Base-by-base conservation (phyloP, 2,888 invertebrate species). In the Linnaemya vulpina region DNA sequence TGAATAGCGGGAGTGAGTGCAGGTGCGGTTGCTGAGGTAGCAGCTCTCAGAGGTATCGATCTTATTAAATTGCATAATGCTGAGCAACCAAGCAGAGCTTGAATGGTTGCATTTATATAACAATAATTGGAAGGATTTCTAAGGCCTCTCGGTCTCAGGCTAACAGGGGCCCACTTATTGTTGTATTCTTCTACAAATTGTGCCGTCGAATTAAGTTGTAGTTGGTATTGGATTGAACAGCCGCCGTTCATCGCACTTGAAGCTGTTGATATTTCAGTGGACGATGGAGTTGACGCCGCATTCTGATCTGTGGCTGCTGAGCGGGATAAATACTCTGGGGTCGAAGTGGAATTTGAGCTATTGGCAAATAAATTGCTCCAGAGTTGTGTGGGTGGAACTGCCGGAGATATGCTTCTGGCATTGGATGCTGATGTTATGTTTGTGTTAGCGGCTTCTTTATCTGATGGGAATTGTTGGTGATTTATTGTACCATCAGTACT, bases 81-180 rank as follows among this genome's bases (percentile, higher is more conserved):
- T 22, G 98, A 97, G 91, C 99, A 99, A 15, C 98, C 98, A 40
- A 98, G 94, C 87, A 99, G 93, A 0, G 98, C 98, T 93, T 99
- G 98, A 46, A 99, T 93, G 87, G 98, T 98, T 22, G 98, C 97
- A 93, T 99, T 99, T 86, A 98, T 97, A 91, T 98, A 99, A 93
- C 99, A 99, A 93, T 98, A 98, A 93, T 98, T 99, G 86, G 97
- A 97, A 87, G 96, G 95, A 92, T 99, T 99, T 74, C 96, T 96
- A 67, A 99, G 94, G 0, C 99, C 99, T 70, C 98, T 95, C 0
- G 98, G 98, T 89, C 96, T 94, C 58, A 98, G 93, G 84, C 96
- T 95, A 35, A 97, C 95, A 0, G 96, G 94, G 83, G 95, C 94
- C 90, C 96, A 96, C 90, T 97, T 97, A 89, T 97, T 93, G 89